Evolutionary conservation across 2,113 vertebrate genomes (phyloP).

Genomic region (Strix aluco): DNA sequence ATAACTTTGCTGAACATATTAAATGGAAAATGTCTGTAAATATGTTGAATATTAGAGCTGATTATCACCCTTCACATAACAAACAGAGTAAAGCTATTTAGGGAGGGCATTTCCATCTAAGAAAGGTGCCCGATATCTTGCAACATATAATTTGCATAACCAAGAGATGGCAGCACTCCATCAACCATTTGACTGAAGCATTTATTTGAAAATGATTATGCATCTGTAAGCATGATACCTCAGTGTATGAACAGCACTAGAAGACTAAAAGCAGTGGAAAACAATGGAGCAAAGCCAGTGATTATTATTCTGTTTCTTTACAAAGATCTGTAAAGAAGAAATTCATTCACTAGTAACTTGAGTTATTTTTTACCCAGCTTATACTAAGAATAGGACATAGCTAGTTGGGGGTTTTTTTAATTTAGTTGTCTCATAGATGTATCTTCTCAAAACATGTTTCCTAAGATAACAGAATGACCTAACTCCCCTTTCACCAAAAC

Average conservation of each 20-base stretch:
- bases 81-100: not conserved
- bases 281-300: not conserved
- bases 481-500: not conserved
- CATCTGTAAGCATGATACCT: not conserved
- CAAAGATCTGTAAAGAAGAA: conserved; percentile 23
- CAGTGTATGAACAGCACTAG: not conserved
- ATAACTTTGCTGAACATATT: not conserved
- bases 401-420: not conserved
- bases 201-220: not conserved
- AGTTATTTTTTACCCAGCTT: not conserved
- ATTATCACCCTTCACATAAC: not conserved
- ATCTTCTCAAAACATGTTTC: not conserved
- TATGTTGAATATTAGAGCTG: not conserved
- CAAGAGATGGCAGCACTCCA: conserved; percentile 72
- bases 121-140: not conserved
- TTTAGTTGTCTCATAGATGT: not conserved
- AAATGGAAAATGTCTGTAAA: not conserved
- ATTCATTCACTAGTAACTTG: not conserved
- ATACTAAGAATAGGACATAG: not conserved
- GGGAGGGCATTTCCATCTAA: not conserved
- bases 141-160: conserved; percentile 65
- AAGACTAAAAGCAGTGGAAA: conserved; percentile 11
- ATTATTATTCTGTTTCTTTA: conserved; percentile 8
- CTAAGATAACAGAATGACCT: not conserved
- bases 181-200: conserved; percentile 32